Conservation (phyloP, 2,113 vertebrate genomes). For the Cyanoderma ruficeps region DNA sequence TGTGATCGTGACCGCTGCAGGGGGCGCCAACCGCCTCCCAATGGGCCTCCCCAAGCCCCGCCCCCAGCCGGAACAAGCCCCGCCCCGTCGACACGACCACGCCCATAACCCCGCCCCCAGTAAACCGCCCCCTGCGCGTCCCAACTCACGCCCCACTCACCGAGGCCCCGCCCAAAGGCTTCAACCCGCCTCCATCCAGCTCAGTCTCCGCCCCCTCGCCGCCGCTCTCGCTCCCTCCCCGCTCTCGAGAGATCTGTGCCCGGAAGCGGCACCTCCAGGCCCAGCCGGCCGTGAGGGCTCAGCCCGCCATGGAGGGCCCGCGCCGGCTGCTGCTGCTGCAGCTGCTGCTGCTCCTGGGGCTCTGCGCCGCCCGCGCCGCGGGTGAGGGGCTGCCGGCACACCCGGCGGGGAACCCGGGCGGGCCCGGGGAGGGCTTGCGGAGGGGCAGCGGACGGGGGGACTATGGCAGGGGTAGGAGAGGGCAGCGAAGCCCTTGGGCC, state of each 20-base stretch:
- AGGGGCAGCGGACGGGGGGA: neutral
- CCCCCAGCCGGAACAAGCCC: neutral
- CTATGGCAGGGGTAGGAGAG: too few species aligned
- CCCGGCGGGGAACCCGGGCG: too few species aligned
- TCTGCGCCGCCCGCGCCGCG: neutral
- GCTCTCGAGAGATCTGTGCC: neutral
- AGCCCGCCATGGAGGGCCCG: neutral
- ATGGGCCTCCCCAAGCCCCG: rapidly evolving
- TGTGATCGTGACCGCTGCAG: neutral
- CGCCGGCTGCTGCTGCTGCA: neutral
- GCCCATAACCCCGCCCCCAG: rapidly evolving
- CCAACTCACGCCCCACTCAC: neutral
- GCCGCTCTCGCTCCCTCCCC: neutral
- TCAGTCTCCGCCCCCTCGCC: neutral
- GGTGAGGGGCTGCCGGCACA: neutral
- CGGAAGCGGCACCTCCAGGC: neutral
- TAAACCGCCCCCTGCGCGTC: neutral
- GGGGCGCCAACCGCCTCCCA: neutral
- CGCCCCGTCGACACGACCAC: rapidly evolving
- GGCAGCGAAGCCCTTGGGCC: neutral
- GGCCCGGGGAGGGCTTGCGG: neutral
- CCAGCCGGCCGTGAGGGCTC: neutral
- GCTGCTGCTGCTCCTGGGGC: neutral
- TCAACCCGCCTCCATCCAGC: neutral
- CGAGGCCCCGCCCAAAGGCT: neutral